phyloP scores from a whole-genome alignment of 1,140 invertebrate species.

The Hirudo medicinalis region DNA sequence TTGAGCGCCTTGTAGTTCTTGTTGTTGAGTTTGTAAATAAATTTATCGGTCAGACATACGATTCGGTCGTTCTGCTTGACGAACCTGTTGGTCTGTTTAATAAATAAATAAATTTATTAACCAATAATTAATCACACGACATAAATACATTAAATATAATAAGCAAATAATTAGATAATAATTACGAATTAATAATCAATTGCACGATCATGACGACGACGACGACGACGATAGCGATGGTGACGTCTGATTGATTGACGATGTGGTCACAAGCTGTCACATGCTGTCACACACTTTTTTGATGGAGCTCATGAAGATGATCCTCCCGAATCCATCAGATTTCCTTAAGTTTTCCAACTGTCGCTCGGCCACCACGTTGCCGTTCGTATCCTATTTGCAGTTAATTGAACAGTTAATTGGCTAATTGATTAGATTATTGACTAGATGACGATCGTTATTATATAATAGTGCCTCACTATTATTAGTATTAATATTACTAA shows the following conservation, averaged over 20 bases:
- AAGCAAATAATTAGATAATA: not conserved
- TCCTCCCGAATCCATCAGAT: too few species aligned
- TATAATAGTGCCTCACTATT: too few species aligned
- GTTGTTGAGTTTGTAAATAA: conserved; percentile 75
- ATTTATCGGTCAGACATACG: conserved; percentile 70
- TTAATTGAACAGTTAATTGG: too few species aligned
- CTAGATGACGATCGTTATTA: too few species aligned
- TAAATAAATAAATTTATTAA: conserved; percentile 18
- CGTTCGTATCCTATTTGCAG: too few species aligned
- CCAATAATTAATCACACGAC: not conserved
- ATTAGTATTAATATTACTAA: too few species aligned
- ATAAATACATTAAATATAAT: conserved; percentile 8
- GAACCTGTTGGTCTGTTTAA: conserved; percentile 50
- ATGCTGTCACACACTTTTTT: not conserved
- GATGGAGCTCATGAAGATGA: too few species aligned
- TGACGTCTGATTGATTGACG: not conserved
- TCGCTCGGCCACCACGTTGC: too few species aligned
- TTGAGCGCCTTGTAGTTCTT: conserved; percentile 69
- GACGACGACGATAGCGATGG: not conserved
- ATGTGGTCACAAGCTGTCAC: not conserved
- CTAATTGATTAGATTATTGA: too few species aligned
- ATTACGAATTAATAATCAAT: not conserved
- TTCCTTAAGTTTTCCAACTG: too few species aligned
- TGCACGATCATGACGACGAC: not conserved
- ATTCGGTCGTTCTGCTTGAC: conserved; percentile 79